Conservation (phyloP, 2,797 vertebrate genomes). For the Lepus oiostolus region DNA sequence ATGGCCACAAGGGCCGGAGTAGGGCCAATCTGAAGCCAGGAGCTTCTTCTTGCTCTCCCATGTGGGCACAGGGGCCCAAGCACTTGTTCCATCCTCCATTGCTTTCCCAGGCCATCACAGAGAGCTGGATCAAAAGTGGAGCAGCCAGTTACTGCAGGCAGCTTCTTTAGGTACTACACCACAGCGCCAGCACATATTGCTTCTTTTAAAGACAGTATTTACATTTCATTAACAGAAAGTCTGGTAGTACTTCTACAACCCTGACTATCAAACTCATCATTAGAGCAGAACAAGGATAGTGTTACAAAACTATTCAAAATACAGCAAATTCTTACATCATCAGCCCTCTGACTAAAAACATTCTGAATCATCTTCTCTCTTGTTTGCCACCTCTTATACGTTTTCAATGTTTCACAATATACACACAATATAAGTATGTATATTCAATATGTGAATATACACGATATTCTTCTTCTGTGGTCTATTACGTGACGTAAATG, state of each 20-base stretch:
- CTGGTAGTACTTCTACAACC: not conserved
- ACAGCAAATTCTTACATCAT: not conserved
- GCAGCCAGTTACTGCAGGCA: no score
- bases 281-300: not conserved
- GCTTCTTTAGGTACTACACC: no score
- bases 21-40: no score
- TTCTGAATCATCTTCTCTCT: not conserved
- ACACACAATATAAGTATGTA: not conserved
- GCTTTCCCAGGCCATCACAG: no score
- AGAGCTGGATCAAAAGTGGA: no score
- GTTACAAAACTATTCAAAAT: not conserved
- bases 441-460: no score
- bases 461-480: not conserved
- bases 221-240: not conserved
- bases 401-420: not conserved
- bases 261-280: not conserved
- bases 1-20: no score
- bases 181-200: not conserved
- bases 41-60: no score
- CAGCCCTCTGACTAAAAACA: not conserved
- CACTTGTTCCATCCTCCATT: no score
- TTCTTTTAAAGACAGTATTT: not conserved
- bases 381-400: not conserved
- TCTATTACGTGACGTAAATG: not conserved
- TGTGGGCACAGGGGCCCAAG: no score